Conservation (phyloP, 2,113 vertebrate genomes). For the Caretta caretta region DNA sequence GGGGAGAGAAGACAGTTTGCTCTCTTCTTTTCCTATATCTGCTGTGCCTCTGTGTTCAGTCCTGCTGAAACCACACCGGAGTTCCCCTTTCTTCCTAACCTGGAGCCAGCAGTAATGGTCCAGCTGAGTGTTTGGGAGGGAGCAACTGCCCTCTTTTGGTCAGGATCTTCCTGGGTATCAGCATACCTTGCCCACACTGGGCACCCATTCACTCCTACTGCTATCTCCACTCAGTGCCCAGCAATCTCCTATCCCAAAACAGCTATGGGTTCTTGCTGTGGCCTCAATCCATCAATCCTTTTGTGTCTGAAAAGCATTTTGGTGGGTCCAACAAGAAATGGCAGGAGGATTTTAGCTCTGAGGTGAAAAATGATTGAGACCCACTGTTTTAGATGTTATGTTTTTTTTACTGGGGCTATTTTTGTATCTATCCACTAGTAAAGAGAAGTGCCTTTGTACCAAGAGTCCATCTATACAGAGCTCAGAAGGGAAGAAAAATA, state of each 20-base stretch:
- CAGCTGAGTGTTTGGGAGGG: not conserved
- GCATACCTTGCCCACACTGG: not conserved
- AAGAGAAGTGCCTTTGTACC: not conserved
- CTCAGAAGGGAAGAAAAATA: not conserved
- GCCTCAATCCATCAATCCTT: not conserved
- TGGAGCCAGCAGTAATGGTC: not conserved
- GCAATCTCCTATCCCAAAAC: not conserved
- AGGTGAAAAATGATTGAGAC: not conserved
- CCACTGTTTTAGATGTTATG: not conserved
- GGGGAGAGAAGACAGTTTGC: not conserved
- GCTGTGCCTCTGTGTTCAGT: not conserved
- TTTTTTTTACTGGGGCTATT: not conserved
- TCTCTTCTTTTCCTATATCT: not conserved
- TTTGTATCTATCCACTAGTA: accelerated
- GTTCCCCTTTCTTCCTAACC: not conserved
- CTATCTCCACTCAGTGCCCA: not conserved
- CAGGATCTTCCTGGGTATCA: not conserved
- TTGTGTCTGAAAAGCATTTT: not conserved
- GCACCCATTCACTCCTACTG: not conserved
- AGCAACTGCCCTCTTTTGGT: not conserved
- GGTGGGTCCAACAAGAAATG: not conserved
- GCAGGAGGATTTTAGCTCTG: not conserved
- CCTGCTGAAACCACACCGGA: too few relatives aligned
- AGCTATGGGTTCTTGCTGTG: not conserved
- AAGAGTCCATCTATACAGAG: not conserved